Conservation (phyloP, 2,888 invertebrate genomes). For the Brenthis hecate region DNA sequence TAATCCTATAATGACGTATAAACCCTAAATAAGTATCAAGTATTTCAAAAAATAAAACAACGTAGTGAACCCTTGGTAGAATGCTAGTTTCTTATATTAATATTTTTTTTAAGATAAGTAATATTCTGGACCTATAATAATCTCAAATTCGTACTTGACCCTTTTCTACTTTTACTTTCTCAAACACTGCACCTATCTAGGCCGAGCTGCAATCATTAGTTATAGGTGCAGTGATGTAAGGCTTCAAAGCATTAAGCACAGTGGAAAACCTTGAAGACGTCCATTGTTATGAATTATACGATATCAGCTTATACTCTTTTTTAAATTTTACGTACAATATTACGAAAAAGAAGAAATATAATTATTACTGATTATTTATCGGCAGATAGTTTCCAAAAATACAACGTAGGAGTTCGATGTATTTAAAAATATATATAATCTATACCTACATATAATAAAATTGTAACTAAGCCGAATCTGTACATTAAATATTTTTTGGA, state of each 20-base stretch:
- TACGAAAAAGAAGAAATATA: not conserved
- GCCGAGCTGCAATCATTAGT: slow-evolving; percentile 10
- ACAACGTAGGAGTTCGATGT: too few species aligned
- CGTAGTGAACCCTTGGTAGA: too few species aligned
- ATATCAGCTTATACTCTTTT: not conserved
- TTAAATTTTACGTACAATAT: slow-evolving; percentile 5
- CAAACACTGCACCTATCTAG: not conserved
- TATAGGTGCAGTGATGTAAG: slow-evolving; percentile 31
- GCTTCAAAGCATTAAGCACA: slow-evolving; percentile 34
- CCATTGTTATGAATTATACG: slow-evolving; percentile 11
- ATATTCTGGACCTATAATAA: not conserved
- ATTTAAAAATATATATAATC: too few species aligned
- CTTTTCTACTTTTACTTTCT: slow-evolving; percentile 2
- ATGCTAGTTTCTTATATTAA: too few species aligned
- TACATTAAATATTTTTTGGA: too few species aligned
- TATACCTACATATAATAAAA: too few species aligned
- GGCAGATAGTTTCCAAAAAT: too few species aligned
- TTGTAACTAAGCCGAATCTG: too few species aligned
- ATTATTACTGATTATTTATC: not conserved
- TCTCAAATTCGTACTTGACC: not conserved
- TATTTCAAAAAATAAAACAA: too few species aligned
- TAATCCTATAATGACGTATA: too few species aligned
- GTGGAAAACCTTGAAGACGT: slow-evolving; percentile 23
- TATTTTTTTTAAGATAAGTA: too few species aligned
- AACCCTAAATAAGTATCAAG: too few species aligned